Evolutionary conservation across 2,113 vertebrate species (phyloP).

Genomic region (Cinclus mexicanus): DNA sequence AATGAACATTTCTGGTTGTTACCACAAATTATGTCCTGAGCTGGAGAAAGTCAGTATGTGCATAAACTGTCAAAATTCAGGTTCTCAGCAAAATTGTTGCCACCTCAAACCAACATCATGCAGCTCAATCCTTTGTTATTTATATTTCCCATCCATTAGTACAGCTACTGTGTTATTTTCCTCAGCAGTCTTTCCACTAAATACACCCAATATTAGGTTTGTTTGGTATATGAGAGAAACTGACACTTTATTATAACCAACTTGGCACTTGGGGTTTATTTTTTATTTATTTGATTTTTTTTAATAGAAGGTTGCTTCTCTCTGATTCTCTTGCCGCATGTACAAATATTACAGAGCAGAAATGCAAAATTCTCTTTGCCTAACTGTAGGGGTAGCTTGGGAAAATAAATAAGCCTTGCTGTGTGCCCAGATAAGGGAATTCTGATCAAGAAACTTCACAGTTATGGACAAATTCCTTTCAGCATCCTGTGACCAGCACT

Average conservation of each 20-base stretch:
- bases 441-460: background rate
- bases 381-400: constrained; percentile 43
- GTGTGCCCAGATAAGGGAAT: constrained; percentile 11
- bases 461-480: background rate
- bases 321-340: background rate
- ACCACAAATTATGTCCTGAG: background rate
- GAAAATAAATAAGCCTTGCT: constrained; percentile 41
- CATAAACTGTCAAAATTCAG: constrained; percentile 8
- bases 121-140: background rate
- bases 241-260: constrained; percentile 64
- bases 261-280: constrained; percentile 50
- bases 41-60: background rate
- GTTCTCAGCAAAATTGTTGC: background rate
- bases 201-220: background rate
- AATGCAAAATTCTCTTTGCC: constrained; percentile 45
- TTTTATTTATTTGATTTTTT: constrained; percentile 60
- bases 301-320: background rate
- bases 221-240: constrained; percentile 23
- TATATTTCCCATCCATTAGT: background rate
- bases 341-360: constrained; percentile 39
- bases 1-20: background rate
- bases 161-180: background rate
- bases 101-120: background rate
- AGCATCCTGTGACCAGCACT: background rate
- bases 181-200: constrained; percentile 14